Conservation (phyloP, 1,140 invertebrate species). For the Apis dorsata region DNA sequence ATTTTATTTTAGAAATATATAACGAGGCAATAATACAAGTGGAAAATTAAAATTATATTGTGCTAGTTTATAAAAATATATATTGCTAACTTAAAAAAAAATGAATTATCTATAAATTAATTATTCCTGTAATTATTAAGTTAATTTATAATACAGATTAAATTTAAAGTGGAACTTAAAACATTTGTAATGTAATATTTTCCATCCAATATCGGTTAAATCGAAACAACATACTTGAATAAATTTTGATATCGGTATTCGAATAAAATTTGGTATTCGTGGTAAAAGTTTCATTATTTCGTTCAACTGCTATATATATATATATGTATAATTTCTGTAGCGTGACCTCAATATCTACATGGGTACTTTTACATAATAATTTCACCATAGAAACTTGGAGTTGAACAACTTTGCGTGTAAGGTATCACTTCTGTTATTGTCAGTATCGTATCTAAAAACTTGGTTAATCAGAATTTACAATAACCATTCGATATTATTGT, state of each 20-base stretch:
- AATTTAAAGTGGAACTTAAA: no score
- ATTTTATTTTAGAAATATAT: not conserved
- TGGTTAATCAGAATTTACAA: not conserved
- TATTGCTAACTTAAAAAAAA: no score
- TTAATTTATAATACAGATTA: no score
- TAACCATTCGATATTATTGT: not conserved
- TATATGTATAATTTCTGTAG: slow-evolving; percentile 41
- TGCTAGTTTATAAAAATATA: not conserved
- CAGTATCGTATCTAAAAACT: not conserved
- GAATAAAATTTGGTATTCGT: no score
- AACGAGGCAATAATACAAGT: no score
- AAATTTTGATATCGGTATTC: not conserved
- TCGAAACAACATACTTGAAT: not conserved
- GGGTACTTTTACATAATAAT: slow-evolving; percentile 59
- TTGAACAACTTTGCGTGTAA: slow-evolving; percentile 27
- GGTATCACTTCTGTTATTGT: slow-evolving; percentile 26
- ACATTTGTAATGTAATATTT: slow-evolving; percentile 7
- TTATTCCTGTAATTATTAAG: no score
- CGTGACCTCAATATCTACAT: slow-evolving; percentile 35
- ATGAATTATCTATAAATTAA: no score
- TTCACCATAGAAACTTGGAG: slow-evolving; percentile 34
- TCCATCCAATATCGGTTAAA: not conserved
- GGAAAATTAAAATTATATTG: not conserved
- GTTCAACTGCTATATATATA: slow-evolving; percentile 1
- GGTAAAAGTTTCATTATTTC: slow-evolving; percentile 55